Evolutionary conservation across 2,113 vertebrate genomes (phyloP), one percentile per base, ranked within the genome.

Genomic region (Mustela lutreola): DNA sequence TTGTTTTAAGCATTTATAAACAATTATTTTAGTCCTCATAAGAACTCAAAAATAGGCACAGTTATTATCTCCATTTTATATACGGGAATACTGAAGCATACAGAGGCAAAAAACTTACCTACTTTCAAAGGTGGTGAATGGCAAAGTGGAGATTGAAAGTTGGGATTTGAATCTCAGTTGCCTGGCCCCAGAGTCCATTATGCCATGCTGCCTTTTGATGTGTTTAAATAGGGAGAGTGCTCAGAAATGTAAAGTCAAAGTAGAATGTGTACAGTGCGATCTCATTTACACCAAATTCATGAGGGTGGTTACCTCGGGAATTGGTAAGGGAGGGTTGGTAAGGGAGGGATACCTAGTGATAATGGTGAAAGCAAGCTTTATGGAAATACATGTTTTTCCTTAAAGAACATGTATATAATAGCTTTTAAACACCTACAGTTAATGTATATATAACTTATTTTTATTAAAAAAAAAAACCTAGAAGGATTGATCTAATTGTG

Each of bases 1-100:
- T 65, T 91, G 6, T 94, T 94, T 36, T 75, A 96, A 91, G 60
- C 11, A 83, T 85, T 87, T 95, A n/a, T 90, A 62, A 87, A 45
- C 1, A 75, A 73, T 9, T 88, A 28, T 83, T 70, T 94, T 67
- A 95, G 78, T 96, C 22, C 21, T 92, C 63, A 7, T 76, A 50
- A 89, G 73, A 92, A 65, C 28, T 58, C n/a, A 83, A 63, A 73
- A 71, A 76, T 86, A 65, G 33, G 11, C 60, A 65, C 19, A 84
- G 1, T 63, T 11, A 78, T 91, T 89, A 42, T 88, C 5, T 94
- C 53, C 53, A 53, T 92, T 95, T 94, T 90, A 79, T 24, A 31
- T 53, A 31, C 8, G 62, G 48, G 14, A 75, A 22, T 92, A 33
- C 67, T 94, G 8, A 78, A 86, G 31, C 65, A 70, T 11, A 63